A percentile compares a stretch with the other conserved stretches of the same genome.
These are phyloP conservation scores for Plemyria rubiginata DNA, from an alignment of 2,888 invertebrate genomes.

Conservation along the genomic window DNA sequence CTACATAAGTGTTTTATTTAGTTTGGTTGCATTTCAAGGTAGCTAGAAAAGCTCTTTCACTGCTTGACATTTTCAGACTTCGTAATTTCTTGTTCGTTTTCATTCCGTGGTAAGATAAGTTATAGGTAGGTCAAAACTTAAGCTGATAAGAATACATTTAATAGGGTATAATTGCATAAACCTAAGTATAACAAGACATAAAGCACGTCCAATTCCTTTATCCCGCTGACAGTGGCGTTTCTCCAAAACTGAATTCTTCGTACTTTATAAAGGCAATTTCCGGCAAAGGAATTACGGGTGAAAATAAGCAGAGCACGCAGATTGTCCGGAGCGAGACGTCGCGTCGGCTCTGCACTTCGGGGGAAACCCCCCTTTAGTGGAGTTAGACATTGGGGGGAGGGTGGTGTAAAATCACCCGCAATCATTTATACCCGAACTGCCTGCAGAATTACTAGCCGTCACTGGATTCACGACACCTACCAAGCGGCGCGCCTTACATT, in stretches of 20 bases:
- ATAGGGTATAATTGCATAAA: constrained; percentile 1
- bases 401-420: constrained; percentile 84
- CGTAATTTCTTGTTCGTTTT: background rate
- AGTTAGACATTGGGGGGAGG: constrained; percentile 67
- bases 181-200: constrained; percentile 39
- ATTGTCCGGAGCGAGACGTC: constrained; percentile 81
- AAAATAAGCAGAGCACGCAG: constrained; percentile 85
- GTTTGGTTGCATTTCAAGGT: background rate
- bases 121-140: no score
- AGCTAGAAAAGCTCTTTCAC: background rate
- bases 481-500: constrained; percentile 48
- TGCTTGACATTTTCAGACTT: background rate
- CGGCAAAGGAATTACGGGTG: constrained; percentile 82
- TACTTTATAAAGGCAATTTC: constrained; percentile 84
- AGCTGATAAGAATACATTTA: background rate
- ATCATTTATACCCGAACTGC: constrained; percentile 85
- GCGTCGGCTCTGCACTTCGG: constrained; percentile 79
- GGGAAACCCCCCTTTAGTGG: constrained; percentile 53
- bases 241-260: constrained; percentile 70
- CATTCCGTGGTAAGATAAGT: no score
- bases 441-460: constrained; percentile 81
- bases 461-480: constrained; percentile 69
- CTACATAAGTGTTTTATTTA: background rate
- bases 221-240: constrained; percentile 56
- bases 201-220: constrained; percentile 53